Conservation (phyloP, 2,797 vertebrate species). For the Ctenosaura bakeri region DNA sequence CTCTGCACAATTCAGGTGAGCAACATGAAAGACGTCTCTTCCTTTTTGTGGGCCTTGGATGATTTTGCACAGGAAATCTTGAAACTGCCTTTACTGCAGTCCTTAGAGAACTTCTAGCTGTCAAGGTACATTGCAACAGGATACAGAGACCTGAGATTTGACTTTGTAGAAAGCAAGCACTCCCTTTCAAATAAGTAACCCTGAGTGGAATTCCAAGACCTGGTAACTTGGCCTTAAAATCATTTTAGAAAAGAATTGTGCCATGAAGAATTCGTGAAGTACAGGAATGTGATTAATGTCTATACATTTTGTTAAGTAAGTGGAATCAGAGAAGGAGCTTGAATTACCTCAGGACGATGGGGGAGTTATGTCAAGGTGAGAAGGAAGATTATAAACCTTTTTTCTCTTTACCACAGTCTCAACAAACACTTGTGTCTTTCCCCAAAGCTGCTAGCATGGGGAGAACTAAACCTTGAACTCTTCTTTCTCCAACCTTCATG, state of each 20-base stretch:
- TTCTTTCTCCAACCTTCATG: too few species aligned
- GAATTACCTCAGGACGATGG: neutral
- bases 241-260: neutral
- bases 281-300: neutral
- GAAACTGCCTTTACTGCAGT: neutral
- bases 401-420: neutral
- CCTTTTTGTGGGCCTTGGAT: neutral
- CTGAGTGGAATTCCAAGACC: neutral
- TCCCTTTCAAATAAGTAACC: neutral
- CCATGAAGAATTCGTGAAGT: too few species aligned
- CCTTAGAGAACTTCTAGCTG: neutral
- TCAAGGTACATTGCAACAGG: neutral
- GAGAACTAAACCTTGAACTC: too few species aligned
- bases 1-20: constrained; percentile 87
- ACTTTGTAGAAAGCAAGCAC: neutral
- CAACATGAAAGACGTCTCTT: neutral
- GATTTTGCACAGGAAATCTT: neutral
- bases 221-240: neutral
- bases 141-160: neutral
- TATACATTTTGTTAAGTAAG: neutral
- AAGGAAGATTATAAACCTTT: neutral
- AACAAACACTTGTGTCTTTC: too few species aligned
- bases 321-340: neutral
- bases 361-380: too few species aligned
- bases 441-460: too few species aligned